These are phyloP conservation scores for Chloropsis cyanopogon DNA, from an alignment of 2,113 vertebrate species.

Conservation along the genomic window DNA sequence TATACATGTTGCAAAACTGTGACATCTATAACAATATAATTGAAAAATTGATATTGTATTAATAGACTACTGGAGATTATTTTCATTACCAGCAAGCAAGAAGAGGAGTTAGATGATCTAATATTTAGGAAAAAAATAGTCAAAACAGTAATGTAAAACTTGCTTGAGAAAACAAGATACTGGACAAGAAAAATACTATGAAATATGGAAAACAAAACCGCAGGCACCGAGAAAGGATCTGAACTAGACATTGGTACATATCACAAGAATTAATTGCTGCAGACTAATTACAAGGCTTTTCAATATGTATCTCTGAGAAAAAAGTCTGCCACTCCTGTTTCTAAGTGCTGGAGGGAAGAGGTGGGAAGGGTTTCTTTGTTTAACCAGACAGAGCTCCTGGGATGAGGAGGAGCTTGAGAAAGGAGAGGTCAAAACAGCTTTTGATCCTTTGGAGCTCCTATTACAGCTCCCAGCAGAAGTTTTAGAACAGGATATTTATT, in stretches of 20 bases:
- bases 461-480: background rate
- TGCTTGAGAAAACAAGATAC: background rate
- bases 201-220: background rate
- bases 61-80: background rate
- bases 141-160: background rate
- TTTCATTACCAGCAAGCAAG: background rate
- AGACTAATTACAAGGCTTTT: background rate
- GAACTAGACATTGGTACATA: background rate
- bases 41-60: background rate
- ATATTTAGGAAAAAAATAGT: background rate
- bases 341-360: background rate
- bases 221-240: background rate
- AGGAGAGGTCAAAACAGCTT: constrained; percentile 13
- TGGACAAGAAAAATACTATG: background rate
- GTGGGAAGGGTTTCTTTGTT: constrained; percentile 26
- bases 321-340: background rate
- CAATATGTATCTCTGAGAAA: background rate
- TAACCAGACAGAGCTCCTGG: constrained; percentile 17
- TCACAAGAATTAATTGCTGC: background rate
- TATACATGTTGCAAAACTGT: background rate
- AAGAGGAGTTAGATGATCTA: background rate
- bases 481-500: background rate
- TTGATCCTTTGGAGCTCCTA: background rate
- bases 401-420: background rate
- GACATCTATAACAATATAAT: background rate